Evolutionary conservation across 2,113 vertebrate species (phyloP).

Genomic region (Hirundichthys speculiger): DNA sequence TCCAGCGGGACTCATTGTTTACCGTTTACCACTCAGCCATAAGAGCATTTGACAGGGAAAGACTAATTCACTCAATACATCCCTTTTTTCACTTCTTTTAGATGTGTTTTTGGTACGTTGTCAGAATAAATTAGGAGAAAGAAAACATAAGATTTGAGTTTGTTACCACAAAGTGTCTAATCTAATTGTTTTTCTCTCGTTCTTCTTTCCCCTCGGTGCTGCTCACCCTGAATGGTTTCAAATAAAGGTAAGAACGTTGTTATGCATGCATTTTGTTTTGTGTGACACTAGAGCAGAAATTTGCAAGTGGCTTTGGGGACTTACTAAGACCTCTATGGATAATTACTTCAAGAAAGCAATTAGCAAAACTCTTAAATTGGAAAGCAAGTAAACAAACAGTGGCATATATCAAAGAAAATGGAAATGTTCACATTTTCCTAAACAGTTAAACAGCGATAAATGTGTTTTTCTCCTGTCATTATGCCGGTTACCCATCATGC

Average conservation of each 20-base stretch:
- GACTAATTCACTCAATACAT: not conserved
- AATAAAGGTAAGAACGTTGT: conserved; percentile 74
- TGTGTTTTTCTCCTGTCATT: conserved; percentile 10
- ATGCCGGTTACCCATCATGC: not conserved
- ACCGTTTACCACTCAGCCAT: not conserved
- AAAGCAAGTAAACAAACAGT: conserved; percentile 56
- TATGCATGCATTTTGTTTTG: conserved; percentile 53
- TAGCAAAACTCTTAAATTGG: conserved; percentile 57
- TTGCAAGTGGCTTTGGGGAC: conserved; percentile 46
- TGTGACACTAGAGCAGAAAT: conserved; percentile 41
- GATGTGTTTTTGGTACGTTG: not conserved
- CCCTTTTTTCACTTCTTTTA: not conserved
- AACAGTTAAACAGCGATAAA: not conserved
- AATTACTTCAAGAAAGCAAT: conserved; percentile 69
- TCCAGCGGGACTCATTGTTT: not conserved
- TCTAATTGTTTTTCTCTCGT: conserved; percentile 51
- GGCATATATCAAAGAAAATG: conserved; percentile 39
- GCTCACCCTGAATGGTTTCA: conserved; percentile 36
- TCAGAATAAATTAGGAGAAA: not conserved
- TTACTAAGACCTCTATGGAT: conserved; percentile 53
- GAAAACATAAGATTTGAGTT: conserved; percentile 12
- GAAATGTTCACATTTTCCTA: conserved; percentile 1
- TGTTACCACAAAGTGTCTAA: conserved; percentile 20
- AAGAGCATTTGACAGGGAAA: not conserved
- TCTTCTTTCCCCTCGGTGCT: conserved; percentile 37